Base-by-base conservation (phyloP, 2,113 vertebrate species). In the Sturnus vulgaris region DNA sequence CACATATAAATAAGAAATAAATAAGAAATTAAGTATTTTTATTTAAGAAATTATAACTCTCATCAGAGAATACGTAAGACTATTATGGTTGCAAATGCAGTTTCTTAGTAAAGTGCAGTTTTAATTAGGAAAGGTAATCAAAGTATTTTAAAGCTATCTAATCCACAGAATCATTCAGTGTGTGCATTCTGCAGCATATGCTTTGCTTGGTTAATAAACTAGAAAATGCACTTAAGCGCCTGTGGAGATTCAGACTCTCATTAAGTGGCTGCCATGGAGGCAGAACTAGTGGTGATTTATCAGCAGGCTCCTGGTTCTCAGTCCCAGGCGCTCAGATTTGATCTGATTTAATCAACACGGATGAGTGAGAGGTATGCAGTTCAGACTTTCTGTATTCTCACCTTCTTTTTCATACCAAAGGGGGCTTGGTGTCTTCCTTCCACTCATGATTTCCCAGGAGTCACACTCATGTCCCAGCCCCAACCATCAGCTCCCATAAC, bases 41-140 rank as follows among this genome's bases (percentile, higher is more conserved):
- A 10, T 56, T 52, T 90, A 69, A 91, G 46, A 61, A 76, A 75
- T 91, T 75, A 22, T 15, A 73, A 20, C 64, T 65, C 25, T 65
- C 82, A 69, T 70, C 30, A 31, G 50, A 82, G 30, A 37, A n/a
- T 90, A 35, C 86, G 70, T 61, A 76, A 65, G 39, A 40, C 59
- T 80, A 9, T 91, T 87, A 73, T 19, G 13, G 40, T 90, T 52
- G 64, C 22, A 97, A 93, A 90, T 39, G n/a, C 60, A 76, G 21
- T 93, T 92, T 69, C 71, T 90, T 60, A 90, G 72, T 82, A 60
- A 96, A 90, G 53, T 53, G 65, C 50, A 88, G 35, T 87, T 95
- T 96, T 94, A 95, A 94, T 96, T 97, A 88, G 77, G 70, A 73
- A 92, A 69, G 56, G 22, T 85, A 95, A 82, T 88, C 72, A 90